Percentiles rank a stretch among this genome's conserved stretches.
Evolutionary conservation across 2,888 invertebrate species (phyloP).

Genomic region (Clunio marinus): DNA sequence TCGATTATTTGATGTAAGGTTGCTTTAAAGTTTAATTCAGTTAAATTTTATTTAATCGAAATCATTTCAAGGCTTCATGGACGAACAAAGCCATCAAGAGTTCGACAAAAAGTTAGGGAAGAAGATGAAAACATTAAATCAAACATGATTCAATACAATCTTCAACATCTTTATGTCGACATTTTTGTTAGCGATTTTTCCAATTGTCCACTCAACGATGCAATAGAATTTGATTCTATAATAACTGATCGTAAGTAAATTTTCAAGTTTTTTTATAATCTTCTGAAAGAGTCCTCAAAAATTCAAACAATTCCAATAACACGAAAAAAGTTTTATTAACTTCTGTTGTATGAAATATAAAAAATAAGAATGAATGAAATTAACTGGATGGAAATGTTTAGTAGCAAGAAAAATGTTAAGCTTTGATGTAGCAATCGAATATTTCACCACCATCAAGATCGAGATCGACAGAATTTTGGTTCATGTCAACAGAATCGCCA

Average conservation of each 20-base stretch:
- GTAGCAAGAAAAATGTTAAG: too few species aligned
- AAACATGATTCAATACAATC: conserved; percentile 86
- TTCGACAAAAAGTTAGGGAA: conserved; percentile 69
- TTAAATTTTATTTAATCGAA: too few species aligned
- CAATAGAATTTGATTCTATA: conserved; percentile 79
- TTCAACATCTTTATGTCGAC: conserved; percentile 72
- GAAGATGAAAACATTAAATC: conserved; percentile 82
- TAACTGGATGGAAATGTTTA: too few species aligned
- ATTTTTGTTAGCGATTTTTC: conserved; percentile 91
- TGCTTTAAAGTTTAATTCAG: too few species aligned
- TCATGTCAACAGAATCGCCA: conserved; percentile 13
- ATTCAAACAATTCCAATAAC: too few species aligned
- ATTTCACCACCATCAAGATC: conserved; percentile 36
- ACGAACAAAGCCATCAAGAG: conserved; percentile 72
- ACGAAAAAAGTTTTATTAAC: too few species aligned
- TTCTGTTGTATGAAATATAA: too few species aligned
- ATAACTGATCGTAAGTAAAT: conserved; percentile 85
- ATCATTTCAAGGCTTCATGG: conserved; percentile 66
- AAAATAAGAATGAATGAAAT: too few species aligned
- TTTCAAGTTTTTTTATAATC: conserved; percentile 26
- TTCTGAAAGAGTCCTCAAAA: too few species aligned
- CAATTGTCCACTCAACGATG: conserved; percentile 68
- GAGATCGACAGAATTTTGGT: background rate
- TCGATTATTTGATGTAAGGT: conserved; percentile 91
- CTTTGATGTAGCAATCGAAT: conserved; percentile 24